phyloP scores from a whole-genome alignment of 2,113 vertebrate genomes.

The Corythornis vintsioides region DNA sequence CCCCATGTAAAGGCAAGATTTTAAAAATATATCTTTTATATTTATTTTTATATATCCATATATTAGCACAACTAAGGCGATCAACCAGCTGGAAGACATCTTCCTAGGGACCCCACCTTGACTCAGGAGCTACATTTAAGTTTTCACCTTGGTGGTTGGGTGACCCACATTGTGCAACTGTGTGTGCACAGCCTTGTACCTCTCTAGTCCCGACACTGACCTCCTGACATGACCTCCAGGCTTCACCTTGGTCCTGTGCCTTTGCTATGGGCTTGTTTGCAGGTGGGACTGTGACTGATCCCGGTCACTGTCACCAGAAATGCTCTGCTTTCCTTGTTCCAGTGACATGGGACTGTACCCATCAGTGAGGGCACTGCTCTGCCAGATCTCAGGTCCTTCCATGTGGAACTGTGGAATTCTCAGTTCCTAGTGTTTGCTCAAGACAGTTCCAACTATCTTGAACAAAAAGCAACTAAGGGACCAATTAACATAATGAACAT shows the following conservation, averaged over 20 bases:
- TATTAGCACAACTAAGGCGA: rapidly evolving
- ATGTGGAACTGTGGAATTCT: rapidly evolving
- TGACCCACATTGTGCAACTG: rapidly evolving
- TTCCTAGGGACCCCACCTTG: not conserved
- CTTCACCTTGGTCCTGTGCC: not conserved
- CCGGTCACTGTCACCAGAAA: rapidly evolving
- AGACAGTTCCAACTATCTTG: not conserved
- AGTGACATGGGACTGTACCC: not conserved
- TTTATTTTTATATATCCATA: too few relatives aligned
- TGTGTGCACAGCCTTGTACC: not conserved
- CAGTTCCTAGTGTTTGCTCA: not conserved
- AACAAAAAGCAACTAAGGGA: not conserved
- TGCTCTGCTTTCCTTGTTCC: not conserved
- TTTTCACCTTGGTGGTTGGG: not conserved
- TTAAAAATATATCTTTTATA: not conserved
- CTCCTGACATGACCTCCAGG: rapidly evolving
- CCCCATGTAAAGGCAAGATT: not conserved
- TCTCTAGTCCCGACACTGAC: not conserved
- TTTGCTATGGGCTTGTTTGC: not conserved
- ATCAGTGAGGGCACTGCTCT: not conserved
- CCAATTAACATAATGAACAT: too few relatives aligned
- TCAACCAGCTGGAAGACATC: not conserved
- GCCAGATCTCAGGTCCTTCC: not conserved
- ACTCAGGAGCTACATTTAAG: not conserved
- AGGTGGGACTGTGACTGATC: not conserved